These are phyloP conservation scores for Pemphredon lugubris DNA, from an alignment of 2,888 invertebrate genomes.

Conservation along the genomic window DNA sequence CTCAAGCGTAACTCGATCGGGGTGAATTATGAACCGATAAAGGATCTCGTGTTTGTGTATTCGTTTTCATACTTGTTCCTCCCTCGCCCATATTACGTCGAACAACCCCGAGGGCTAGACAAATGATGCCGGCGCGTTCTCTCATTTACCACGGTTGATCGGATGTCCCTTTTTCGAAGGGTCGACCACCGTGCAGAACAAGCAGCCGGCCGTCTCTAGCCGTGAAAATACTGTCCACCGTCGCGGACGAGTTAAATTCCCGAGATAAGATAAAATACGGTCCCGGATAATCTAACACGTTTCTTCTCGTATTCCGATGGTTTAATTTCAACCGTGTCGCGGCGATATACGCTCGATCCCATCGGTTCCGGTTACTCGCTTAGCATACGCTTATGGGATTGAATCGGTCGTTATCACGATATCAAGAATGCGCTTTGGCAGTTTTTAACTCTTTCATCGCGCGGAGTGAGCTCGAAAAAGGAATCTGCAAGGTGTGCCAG, in stretches of 20 bases:
- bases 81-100: constrained; percentile 10
- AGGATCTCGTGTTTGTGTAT: constrained; percentile 6
- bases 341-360: constrained; percentile 27
- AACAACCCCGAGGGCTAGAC: constrained; percentile 13
- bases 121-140: constrained; percentile 31
- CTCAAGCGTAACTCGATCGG: constrained; percentile 1
- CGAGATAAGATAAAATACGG: constrained; percentile 67
- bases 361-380: constrained; percentile 42
- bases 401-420: constrained; percentile 15
- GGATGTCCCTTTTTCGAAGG: constrained; percentile 36
- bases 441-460: constrained; percentile 1
- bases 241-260: constrained; percentile 56
- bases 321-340: constrained; percentile 56
- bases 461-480: constrained; percentile 14
- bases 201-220: constrained; percentile 32
- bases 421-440: constrained; percentile 32
- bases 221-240: constrained; percentile 52
- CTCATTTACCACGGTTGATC: constrained; percentile 49
- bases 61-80: constrained; percentile 30
- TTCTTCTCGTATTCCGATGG: constrained; percentile 58
- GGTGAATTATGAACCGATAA: background rate
- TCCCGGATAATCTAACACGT: constrained; percentile 53
- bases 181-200: constrained; percentile 60
- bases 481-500: constrained; percentile 6
- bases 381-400: background rate